Evolutionary conservation across 1,140 invertebrate species (phyloP), one percentile per base, ranked within the genome.

Genomic region (Temnothorax longispinosus): DNA sequence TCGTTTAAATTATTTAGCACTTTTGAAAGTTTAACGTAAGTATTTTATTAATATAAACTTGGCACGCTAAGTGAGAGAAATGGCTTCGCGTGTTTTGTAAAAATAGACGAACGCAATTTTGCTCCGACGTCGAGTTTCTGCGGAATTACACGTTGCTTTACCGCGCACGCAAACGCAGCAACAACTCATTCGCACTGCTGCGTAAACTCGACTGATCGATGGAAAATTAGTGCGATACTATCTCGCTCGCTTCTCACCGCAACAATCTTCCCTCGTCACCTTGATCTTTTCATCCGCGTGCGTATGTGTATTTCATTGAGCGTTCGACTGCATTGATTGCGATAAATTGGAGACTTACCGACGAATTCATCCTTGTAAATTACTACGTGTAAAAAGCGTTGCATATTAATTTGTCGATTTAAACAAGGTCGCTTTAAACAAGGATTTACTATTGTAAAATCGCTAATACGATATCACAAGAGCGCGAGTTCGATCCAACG

Each of bases 141-240:
- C 27, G 13, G 32, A 74, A 58, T 8, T 50, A 15, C 54, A 47
- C 3, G 15, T 60, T 47, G 18, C 7, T 47, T 50, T 38, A 72
- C 27, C 27, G 21, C 41, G 21, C 38, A 44, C 27, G 18, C 21
- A 54, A 47, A 82, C 32, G 54, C 11, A 41, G 21, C 27, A 60
- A 76, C 35, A 15, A 54, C 13, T 85, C 82, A 78, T 85, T 65
- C 60, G n/a, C 44, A 54, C 50, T 56, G 74, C 50, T 56, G 82
- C 60, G 27, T 67, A 78, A 65, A 65, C 82, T 54, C 60, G 82
- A 85, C 82, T 85, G 74, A 85, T 78, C 82, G 58, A 65, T 60
- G 54, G 54, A 54, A 85, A 77, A 85, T 65, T 41, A 85, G 32
- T 54, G 15, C 35, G 13, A 65, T 13, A 10, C 47, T 38, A 15